Conservation (phyloP, 2,888 invertebrate species). For the Oeneis ivallda region DNA sequence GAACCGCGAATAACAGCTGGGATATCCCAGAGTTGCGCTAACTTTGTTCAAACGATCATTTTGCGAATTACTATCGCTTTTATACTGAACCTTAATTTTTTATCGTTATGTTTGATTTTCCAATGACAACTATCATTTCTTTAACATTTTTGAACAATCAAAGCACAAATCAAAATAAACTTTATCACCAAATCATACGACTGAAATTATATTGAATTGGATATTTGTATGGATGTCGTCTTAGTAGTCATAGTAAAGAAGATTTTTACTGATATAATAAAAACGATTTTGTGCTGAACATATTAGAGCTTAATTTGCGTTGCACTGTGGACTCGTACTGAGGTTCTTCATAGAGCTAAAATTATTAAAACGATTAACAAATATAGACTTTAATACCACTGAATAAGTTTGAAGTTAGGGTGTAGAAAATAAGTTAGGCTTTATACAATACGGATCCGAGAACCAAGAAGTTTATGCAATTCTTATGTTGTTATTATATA, state of each 20-base stretch:
- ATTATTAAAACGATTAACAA: background rate
- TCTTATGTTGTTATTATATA: constrained; percentile 80
- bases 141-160: constrained; percentile 19
- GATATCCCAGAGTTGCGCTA: constrained; percentile 75
- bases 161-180: constrained; percentile 18
- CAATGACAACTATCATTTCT: constrained; percentile 33
- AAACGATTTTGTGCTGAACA: background rate
- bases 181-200: constrained; percentile 34
- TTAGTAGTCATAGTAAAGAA: constrained; percentile 16
- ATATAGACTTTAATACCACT: constrained; percentile 26
- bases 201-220: constrained; percentile 26
- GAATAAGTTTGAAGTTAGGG: constrained; percentile 35
- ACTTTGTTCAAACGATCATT: constrained; percentile 64
- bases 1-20: constrained; percentile 56
- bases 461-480: constrained; percentile 74
- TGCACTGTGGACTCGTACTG: background rate
- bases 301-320: constrained; percentile 1
- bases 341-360: background rate
- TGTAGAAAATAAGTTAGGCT: constrained; percentile 39
- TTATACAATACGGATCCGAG: constrained; percentile 58
- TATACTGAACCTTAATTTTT: constrained; percentile 45
- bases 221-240: constrained; percentile 1
- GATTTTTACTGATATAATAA: background rate
- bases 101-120: constrained; percentile 41
- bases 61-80: constrained; percentile 28